Evolutionary conservation across 2,797 vertebrate species (phyloP).

Genomic region (Hipposideros larvatus): DNA sequence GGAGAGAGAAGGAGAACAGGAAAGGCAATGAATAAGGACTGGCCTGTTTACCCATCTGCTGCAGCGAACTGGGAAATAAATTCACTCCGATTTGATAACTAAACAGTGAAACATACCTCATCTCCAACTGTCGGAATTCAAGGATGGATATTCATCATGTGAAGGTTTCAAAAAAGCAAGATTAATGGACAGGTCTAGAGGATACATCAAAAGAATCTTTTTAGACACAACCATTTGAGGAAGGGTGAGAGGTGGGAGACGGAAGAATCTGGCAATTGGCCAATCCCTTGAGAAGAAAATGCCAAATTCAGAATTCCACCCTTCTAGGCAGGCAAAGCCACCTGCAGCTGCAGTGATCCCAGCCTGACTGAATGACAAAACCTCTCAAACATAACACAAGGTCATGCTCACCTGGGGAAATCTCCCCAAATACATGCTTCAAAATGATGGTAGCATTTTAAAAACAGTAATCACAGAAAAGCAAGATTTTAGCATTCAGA

Average conservation of each 20-base stretch:
- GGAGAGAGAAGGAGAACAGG: neutral
- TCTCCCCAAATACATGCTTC: neutral
- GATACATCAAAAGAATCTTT: slow-evolving; percentile 64
- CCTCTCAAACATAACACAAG: neutral
- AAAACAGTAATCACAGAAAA: neutral
- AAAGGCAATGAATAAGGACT: neutral
- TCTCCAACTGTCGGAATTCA: slow-evolving; percentile 33
- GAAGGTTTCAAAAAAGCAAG: slow-evolving; percentile 65
- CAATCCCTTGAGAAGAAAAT: slow-evolving; percentile 58
- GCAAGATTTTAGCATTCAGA: neutral
- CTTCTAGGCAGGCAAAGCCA: neutral
- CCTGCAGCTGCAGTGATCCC: neutral
- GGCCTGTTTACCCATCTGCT: neutral
- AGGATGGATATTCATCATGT: slow-evolving; percentile 54
- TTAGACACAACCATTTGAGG: neutral
- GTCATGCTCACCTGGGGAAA: neutral
- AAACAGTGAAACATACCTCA: slow-evolving; percentile 36
- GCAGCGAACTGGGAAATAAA: neutral
- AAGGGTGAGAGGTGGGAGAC: neutral
- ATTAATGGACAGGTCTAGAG: slow-evolving; percentile 68
- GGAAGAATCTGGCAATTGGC: slow-evolving; percentile 57
- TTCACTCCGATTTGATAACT: neutral
- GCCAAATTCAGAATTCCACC: slow-evolving; percentile 42
- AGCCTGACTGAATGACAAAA: neutral
- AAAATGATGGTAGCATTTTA: neutral